Evolutionary conservation across 2,888 invertebrate species (phyloP).

Genomic region (Trichogramma evanescens): DNA sequence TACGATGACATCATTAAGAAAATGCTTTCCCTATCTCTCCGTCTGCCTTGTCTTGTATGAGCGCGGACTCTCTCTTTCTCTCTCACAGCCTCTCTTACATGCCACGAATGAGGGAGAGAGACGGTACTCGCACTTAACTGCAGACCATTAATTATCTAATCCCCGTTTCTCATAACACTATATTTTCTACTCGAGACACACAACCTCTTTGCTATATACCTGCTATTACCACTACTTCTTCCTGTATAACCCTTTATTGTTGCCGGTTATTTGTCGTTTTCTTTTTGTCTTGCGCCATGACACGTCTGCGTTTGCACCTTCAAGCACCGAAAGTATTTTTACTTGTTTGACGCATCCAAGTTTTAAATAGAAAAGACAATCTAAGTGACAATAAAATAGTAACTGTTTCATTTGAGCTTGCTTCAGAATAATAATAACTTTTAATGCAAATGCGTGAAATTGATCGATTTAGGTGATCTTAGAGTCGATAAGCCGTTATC

Average conservation of each 20-base stretch:
- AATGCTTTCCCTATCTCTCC: conserved; percentile 1
- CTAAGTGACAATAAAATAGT: too few species aligned
- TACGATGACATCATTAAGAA: conserved; percentile 14
- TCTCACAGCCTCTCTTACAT: background rate
- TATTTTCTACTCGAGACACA: conserved; percentile 13
- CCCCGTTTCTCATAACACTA: conserved; percentile 25
- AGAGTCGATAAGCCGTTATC: too few species aligned
- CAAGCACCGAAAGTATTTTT: too few species aligned
- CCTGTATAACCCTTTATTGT: background rate
- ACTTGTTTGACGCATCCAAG: too few species aligned
- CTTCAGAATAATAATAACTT: too few species aligned
- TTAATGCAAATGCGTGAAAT: too few species aligned
- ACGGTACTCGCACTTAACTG: conserved; percentile 22
- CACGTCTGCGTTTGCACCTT: too few species aligned
- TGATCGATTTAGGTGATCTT: too few species aligned
- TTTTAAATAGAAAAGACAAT: too few species aligned
- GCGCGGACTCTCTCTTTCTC: background rate
- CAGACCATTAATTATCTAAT: conserved; percentile 29
- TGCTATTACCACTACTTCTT: conserved; percentile 1
- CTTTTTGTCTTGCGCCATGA: too few species aligned
- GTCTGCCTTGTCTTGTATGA: background rate
- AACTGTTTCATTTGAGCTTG: too few species aligned
- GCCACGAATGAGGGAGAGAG: background rate
- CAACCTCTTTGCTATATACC: background rate
- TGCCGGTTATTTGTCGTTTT: too few species aligned